Evolutionary conservation across 2,888 invertebrate species (phyloP).

Genomic region (Ichneumoninae sp.): DNA sequence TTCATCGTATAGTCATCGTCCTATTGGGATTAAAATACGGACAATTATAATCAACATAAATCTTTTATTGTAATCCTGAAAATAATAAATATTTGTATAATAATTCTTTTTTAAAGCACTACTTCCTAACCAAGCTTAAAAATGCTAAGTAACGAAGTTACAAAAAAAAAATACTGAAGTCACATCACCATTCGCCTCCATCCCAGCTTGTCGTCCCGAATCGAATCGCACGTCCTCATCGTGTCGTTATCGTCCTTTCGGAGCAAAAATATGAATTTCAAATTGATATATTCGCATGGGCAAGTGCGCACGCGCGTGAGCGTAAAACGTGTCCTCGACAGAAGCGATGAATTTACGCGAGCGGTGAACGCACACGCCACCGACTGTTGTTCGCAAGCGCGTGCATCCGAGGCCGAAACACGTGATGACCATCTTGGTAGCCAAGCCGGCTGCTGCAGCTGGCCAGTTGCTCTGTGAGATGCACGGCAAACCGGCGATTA

Average conservation of each 20-base stretch:
- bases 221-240: not conserved
- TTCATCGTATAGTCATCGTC: not conserved
- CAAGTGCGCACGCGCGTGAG: not conserved
- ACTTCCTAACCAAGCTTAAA: too few species aligned
- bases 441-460: conserved; percentile 58
- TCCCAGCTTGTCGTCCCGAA: not conserved
- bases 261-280: not conserved
- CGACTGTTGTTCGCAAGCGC: conserved; percentile 42
- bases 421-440: conserved; percentile 73
- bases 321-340: conserved; percentile 24
- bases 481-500: conserved; percentile 41
- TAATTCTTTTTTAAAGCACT: too few species aligned
- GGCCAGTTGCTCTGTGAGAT: not conserved
- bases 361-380: conserved; percentile 44
- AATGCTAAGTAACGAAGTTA: too few species aligned
- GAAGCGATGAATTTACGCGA: conserved; percentile 33
- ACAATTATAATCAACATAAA: too few species aligned
- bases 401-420: conserved; percentile 68
- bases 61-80: not conserved
- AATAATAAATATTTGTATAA: not conserved
- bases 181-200: not conserved
- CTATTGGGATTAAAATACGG: not conserved
- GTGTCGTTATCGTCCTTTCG: not conserved
- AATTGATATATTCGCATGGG: not conserved
- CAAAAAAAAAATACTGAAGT: too few species aligned